These are phyloP conservation scores for Cosmopolites sordidus DNA, from an alignment of 2,888 invertebrate genomes.

Conservation along the genomic window DNA sequence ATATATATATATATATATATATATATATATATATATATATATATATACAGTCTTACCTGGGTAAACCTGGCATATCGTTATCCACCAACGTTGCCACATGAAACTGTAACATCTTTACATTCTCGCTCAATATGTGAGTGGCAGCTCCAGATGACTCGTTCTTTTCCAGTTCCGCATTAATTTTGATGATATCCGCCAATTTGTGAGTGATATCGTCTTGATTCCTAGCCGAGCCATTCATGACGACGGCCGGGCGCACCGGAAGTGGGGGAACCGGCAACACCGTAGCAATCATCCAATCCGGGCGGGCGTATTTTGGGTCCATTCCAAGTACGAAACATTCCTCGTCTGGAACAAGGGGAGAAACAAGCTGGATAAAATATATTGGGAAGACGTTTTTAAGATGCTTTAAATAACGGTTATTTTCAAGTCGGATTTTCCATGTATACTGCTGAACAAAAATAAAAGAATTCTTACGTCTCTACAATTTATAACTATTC, in stretches of 20 bases:
- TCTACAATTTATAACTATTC: too few species aligned
- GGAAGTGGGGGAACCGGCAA: slow-evolving; percentile 95
- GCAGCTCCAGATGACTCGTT: slow-evolving; percentile 97
- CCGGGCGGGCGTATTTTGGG: slow-evolving; percentile 93
- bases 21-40: too few species aligned
- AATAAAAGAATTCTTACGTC: too few species aligned
- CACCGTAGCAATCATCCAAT: slow-evolving; percentile 99
- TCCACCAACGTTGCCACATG: slow-evolving; percentile 98
- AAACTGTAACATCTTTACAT: slow-evolving; percentile 96
- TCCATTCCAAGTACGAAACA: slow-evolving; percentile 92
- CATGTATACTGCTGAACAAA: too few species aligned
- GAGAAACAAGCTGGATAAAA: too few species aligned
- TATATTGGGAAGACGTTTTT: too few species aligned
- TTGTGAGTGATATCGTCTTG: slow-evolving; percentile 99
- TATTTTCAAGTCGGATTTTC: too few species aligned
- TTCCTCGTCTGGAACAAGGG: slow-evolving; percentile 77
- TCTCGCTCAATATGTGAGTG: slow-evolving; percentile 94
- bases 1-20: too few species aligned
- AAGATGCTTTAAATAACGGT: too few species aligned
- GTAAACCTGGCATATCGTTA: slow-evolving; percentile 98
- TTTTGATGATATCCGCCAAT: slow-evolving; percentile 95
- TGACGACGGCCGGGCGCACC: slow-evolving; percentile 96
- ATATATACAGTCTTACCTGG: too few species aligned
- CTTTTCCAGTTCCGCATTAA: slow-evolving; percentile 90
- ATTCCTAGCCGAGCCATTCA: slow-evolving; percentile 98